Evolutionary conservation across 2,113 vertebrate species (phyloP).

Genomic region (Erpornis zantholeuca): DNA sequence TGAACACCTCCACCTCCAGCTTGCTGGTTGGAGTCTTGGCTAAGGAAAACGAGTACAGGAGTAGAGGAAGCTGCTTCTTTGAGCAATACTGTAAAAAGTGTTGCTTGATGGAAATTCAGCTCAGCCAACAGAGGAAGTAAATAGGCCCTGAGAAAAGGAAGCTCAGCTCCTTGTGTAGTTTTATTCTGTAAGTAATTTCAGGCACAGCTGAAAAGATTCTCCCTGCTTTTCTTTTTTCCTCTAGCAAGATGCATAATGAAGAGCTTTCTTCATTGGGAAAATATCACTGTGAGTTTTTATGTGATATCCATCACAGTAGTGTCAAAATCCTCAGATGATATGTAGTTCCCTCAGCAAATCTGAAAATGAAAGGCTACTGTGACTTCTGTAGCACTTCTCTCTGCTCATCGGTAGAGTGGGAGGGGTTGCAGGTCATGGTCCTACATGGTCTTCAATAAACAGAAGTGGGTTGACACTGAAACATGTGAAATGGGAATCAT

Average conservation of each 20-base stretch:
- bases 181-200: not conserved
- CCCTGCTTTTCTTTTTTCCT: not conserved
- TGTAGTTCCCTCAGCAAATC: not conserved
- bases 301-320: not conserved
- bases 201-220: not conserved
- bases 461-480: not conserved
- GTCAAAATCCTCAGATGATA: not conserved
- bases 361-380: not conserved
- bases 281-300: rapidly evolving
- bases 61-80: not conserved
- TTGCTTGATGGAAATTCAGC: not conserved
- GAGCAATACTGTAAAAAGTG: not conserved
- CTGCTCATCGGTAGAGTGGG: not conserved
- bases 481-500: not conserved
- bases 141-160: not conserved
- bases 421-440: not conserved
- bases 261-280: not conserved
- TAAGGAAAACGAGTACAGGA: not conserved
- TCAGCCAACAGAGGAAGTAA: not conserved
- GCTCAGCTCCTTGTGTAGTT: not conserved
- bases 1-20: not conserved
- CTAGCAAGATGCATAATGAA: not conserved
- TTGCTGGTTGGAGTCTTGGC: not conserved
- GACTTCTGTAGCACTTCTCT: not conserved
- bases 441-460: not conserved